phyloP scores from a whole-genome alignment of 2,888 invertebrate genomes.

The Leptarthrus brevirostris region DNA sequence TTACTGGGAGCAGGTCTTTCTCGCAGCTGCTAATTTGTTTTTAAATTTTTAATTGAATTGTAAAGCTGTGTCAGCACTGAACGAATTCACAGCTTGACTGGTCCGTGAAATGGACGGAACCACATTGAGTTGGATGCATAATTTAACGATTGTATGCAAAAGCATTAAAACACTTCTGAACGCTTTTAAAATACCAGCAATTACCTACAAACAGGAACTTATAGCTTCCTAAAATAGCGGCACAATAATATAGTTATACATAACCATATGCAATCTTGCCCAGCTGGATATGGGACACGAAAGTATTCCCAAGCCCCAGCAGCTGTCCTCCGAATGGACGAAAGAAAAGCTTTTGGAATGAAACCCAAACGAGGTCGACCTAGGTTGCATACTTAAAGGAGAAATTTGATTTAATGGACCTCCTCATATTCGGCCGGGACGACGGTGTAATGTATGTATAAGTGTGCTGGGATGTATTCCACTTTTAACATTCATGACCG shows the following conservation, averaged over 20 bases:
- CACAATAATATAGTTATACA: neutral
- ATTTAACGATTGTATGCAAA: neutral
- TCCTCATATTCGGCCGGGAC: constrained; percentile 23
- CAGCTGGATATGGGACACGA: neutral
- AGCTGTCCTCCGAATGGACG: neutral
- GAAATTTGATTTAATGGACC: constrained; percentile 47
- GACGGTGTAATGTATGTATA: neutral
- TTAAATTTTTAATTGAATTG: no score
- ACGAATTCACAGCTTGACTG: neutral
- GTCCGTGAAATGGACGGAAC: neutral
- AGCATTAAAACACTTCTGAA: constrained; percentile 9
- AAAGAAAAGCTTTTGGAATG: constrained; percentile 29
- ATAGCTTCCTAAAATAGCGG: constrained; percentile 8
- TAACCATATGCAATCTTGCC: constrained; percentile 9
- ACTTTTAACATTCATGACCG: constrained; percentile 40
- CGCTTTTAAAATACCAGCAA: constrained; percentile 35
- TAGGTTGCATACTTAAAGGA: constrained; percentile 43
- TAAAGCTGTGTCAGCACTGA: no score
- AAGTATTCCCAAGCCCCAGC: no score
- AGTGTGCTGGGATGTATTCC: neutral
- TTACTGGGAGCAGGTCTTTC: no score
- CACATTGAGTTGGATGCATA: neutral
- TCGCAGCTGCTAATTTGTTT: no score
- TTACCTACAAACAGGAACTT: constrained; percentile 32
- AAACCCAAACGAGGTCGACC: constrained; percentile 24